Base-by-base conservation (phyloP, 2,113 vertebrate species). In the Paradisaea rubra region DNA sequence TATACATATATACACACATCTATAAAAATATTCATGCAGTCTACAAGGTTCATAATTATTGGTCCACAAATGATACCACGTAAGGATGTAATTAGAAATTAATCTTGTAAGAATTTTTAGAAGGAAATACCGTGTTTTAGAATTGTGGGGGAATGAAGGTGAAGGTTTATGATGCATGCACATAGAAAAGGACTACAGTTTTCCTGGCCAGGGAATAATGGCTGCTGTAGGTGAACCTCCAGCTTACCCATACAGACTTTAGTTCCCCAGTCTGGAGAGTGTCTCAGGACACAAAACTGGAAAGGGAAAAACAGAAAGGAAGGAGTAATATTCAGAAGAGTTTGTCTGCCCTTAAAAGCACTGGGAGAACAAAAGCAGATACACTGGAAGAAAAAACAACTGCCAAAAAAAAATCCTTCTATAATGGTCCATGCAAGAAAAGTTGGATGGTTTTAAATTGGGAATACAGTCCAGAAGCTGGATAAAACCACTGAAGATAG, bases 401-500 rank as follows among this genome's bases (percentile, higher is more conserved):
- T 33, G 4, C 7, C 18, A 77, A 79, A 72, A 60, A 37, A 18
- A 33, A 47, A 22, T 42, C 24, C 7, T 41, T 56, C 8, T 11
- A 15, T 22, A 39, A 42, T 8, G 13, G 20, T 27, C 14, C 21
- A 24, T n/a, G 7, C 1, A n/a, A 79, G 14, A 59, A 54, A 66
- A 35, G 2, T 2, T 68, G 27, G 12, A 52, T 21, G 2, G 7
- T 69, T 83, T 69, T 69, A 72, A 76, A 13, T 4, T 4, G 9
- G 15, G 9, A 72, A 47, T 28, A 76, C 12, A 59, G 3, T 47
- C 7, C 35, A 68, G 35, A 47, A 69, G 5, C 41, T 6, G 13
- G 7, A 39, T 28, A 9, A n/a, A 37, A 33, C 3, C 13, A 37
- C 0, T 50, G 11, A 68, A 18, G 13, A 31, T 0, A 39, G 14